Conservation (phyloP, 2,113 vertebrate genomes). For the Callopanchax toddi region DNA sequence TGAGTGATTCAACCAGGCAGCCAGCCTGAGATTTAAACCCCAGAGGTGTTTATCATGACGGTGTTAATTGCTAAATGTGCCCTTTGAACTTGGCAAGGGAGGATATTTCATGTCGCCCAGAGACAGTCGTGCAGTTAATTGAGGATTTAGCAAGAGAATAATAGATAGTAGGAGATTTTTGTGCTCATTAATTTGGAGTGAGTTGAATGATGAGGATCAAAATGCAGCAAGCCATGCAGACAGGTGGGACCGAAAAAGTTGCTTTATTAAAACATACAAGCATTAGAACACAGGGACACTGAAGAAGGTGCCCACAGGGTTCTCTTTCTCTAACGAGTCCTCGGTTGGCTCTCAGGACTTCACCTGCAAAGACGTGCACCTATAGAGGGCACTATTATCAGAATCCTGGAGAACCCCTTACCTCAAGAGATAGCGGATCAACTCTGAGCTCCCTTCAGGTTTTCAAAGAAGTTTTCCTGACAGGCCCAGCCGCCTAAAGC, state of each 20-base stretch:
- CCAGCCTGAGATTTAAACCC: constrained; percentile 1
- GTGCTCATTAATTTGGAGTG: background rate
- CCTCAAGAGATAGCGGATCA: background rate
- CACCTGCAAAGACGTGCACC: background rate
- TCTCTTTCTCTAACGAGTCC: background rate
- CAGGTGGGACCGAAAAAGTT: background rate
- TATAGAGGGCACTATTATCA: background rate
- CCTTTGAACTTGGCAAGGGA: constrained; percentile 16
- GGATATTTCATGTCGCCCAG: background rate
- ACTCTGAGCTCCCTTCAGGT: too few relatives aligned
- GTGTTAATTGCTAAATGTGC: constrained; percentile 19
- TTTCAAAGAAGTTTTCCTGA: background rate
- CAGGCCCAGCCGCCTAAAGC: background rate
- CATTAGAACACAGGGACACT: background rate
- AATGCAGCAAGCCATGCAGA: background rate
- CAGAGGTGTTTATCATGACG: background rate
- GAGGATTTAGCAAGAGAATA: constrained; percentile 13
- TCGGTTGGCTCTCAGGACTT: background rate
- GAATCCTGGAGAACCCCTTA: background rate
- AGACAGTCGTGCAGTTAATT: constrained; percentile 5
- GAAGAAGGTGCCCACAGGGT: background rate
- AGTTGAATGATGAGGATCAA: background rate
- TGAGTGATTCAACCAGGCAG: background rate
- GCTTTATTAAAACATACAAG: background rate
- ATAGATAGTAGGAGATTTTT: background rate